Percentiles rank a stretch among this genome's conserved stretches.
These are phyloP conservation scores for Podarcis muralis DNA, from an alignment of 2,113 vertebrate species.

Conservation along the genomic window DNA sequence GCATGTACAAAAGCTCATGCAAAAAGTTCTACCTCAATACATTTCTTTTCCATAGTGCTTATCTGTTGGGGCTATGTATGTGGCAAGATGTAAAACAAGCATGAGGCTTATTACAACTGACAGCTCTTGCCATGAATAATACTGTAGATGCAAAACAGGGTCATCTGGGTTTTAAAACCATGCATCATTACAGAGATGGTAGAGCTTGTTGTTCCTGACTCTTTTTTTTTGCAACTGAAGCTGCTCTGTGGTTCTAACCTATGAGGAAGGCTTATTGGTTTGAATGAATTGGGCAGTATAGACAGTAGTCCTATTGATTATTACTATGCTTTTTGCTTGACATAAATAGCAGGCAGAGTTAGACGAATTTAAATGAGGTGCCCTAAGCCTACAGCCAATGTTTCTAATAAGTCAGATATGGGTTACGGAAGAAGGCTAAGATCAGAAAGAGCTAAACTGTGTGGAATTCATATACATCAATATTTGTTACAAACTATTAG, in stretches of 20 bases:
- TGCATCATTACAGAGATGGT: neutral
- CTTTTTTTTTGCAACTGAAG: neutral
- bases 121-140: constrained; percentile 1
- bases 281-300: neutral
- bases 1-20: neutral
- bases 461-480: neutral
- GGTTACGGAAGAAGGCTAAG: neutral
- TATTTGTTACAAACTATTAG: neutral
- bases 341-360: neutral
- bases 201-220: neutral
- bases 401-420: neutral
- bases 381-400: neutral
- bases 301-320: neutral
- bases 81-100: neutral
- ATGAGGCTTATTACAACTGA: constrained; percentile 1
- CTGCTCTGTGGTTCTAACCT: neutral
- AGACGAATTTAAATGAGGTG: neutral
- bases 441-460: neutral
- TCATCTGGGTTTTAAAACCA: constrained; percentile 8
- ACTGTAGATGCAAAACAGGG: constrained; percentile 10
- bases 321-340: neutral
- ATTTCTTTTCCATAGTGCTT: neutral
- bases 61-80: neutral
- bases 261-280: neutral
- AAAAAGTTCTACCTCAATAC: neutral